Conservation (phyloP, 2,888 invertebrate genomes). For the Eupithecia insigniata region DNA sequence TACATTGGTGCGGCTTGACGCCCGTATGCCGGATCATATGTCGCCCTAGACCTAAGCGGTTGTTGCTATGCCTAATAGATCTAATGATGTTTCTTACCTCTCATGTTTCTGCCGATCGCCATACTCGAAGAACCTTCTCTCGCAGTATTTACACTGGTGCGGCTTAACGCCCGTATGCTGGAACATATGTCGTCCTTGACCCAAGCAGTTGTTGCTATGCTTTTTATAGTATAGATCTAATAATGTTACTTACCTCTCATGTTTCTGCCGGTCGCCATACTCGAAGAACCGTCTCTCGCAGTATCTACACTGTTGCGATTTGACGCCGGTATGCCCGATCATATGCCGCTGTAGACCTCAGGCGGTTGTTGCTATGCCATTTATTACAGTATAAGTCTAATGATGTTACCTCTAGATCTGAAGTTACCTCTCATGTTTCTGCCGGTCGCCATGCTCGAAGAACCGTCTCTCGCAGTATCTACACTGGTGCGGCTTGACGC, state of each 20-base stretch:
- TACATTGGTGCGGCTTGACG: conserved; percentile 71
- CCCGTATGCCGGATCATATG: conserved; percentile 78
- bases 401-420: neutral
- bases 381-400: neutral
- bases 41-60: conserved; percentile 69
- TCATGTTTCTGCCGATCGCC: conserved; percentile 77
- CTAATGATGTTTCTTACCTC: conserved; percentile 50
- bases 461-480: conserved; percentile 73
- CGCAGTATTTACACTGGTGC: conserved; percentile 75
- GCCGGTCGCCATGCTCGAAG: conserved; percentile 72
- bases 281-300: conserved; percentile 74
- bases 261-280: conserved; percentile 75
- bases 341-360: conserved; percentile 76
- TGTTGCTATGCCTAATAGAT: conserved; percentile 48
- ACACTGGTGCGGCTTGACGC: conserved; percentile 73
- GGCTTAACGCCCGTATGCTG: conserved; percentile 73
- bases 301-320: conserved; percentile 73
- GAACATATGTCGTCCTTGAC: conserved; percentile 74
- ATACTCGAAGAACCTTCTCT: conserved; percentile 70
- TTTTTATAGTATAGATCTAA: neutral
- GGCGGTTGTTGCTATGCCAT: conserved; percentile 56
- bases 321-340: conserved; percentile 73
- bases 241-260: conserved; percentile 60
- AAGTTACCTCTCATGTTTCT: conserved; percentile 72
- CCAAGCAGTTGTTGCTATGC: conserved; percentile 61